These are phyloP conservation scores for Rhea pennata DNA, from an alignment of 2,113 vertebrate species.

Conservation along the genomic window DNA sequence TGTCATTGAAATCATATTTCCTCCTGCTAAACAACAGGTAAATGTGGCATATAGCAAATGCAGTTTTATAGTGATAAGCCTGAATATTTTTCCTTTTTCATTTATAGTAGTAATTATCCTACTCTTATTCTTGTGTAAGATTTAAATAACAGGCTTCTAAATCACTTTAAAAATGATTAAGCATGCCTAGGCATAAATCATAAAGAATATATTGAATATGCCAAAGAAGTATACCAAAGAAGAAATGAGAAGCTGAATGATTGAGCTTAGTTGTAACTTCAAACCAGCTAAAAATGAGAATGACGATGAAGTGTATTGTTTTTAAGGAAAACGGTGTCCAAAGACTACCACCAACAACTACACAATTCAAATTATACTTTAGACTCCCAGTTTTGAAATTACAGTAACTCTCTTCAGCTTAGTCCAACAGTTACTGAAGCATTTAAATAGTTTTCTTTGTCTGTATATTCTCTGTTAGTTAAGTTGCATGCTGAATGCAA, in stretches of 20 bases:
- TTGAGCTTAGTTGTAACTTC: neutral
- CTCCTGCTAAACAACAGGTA: neutral
- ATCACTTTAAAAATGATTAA: neutral
- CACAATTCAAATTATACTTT: neutral
- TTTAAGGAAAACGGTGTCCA: neutral
- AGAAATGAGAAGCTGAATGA: neutral
- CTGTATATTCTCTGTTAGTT: neutral
- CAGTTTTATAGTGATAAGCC: neutral
- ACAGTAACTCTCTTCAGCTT: neutral
- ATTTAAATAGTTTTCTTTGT: neutral
- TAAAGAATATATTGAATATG: neutral
- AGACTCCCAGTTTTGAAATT: neutral
- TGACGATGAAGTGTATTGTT: neutral
- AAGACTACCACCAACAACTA: neutral
- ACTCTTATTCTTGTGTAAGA: neutral
- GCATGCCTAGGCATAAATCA: neutral
- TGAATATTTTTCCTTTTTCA: neutral
- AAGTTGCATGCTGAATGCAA: neutral
- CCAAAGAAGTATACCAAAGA: neutral
- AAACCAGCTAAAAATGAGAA: neutral
- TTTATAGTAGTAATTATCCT: neutral
- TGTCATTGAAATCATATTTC: neutral
- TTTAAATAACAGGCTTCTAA: neutral
- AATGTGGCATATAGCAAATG: neutral
- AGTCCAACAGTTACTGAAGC: neutral